Evolutionary conservation across 2,113 vertebrate species (phyloP), one percentile per base, ranked within the genome.

Genomic region (Peromyscus leucopus): DNA sequence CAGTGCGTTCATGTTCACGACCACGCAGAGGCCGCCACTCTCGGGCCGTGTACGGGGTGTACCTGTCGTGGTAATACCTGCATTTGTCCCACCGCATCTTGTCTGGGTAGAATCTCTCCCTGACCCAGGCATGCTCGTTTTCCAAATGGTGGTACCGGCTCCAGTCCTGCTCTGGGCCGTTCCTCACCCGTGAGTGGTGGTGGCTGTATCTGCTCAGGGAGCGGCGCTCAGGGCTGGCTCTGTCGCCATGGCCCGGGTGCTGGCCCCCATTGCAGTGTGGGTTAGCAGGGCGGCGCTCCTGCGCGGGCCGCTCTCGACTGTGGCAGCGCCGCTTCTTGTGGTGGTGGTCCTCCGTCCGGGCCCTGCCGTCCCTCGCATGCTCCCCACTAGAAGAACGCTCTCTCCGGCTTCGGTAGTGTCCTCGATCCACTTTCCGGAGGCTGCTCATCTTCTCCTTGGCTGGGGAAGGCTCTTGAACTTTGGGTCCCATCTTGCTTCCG

Each of bases 31-130:
- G 96, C 91, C 95, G 98, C 59, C 98, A 98, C 26, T 98, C 99
- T 95, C 98, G 97, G 6, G 95, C 91, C 8, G 98, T 87, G 12
- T 98, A 97, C 48, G 98, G 97, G 63, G 98, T 96, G 85, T 98
- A 97, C 97, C 98, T 98, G 90, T 98, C 97, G 0, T 72, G 96
- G 94, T 99, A 98, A 84, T 99, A 98, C 36, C 98, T 94, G 93
- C 99, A 98, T 0, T 96, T 98, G 12, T 98, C 98, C 98, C 99
- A 98, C 17, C 98, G 79, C 13, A 98, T 92, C 0, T 90, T 89
- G 3, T 99, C 99, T 0, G 98, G 98, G 89, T 99, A 96, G 89
- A 98, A 98, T 16, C 98, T 98, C 31, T 99, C 98, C 22, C 98
- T 97, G 96, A 96, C 98, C 98, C 98, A 98, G 10, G 98, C 97